Conservation (phyloP, 1,140 invertebrate genomes). For the Dolichoris vasculosae region DNA sequence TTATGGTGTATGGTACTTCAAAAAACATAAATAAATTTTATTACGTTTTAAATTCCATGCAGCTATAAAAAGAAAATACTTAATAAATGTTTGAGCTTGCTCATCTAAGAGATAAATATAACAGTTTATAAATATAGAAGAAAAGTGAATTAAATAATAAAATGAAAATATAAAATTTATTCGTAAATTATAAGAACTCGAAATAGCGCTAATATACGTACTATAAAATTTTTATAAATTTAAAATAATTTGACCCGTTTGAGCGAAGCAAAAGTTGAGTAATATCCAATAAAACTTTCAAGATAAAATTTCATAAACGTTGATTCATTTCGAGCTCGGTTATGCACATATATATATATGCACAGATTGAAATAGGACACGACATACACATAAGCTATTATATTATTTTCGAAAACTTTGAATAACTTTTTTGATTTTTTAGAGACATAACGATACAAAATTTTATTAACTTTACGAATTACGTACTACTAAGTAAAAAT, state of each 20-base stretch:
- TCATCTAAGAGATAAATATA: background rate
- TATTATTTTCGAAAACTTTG: background rate
- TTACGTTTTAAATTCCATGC: background rate
- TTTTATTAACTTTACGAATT: background rate
- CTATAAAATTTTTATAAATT: slow-evolving; percentile 18
- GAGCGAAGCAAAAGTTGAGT: background rate
- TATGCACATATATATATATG: background rate
- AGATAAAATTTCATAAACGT: background rate
- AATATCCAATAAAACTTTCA: background rate
- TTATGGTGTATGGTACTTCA: background rate
- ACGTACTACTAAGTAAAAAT: background rate
- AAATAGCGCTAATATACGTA: too few species aligned
- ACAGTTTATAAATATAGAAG: background rate
- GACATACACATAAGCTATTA: background rate
- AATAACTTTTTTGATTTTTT: background rate
- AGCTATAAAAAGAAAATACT: background rate
- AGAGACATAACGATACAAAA: background rate
- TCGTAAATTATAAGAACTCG: background rate
- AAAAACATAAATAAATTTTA: background rate
- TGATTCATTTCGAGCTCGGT: background rate
- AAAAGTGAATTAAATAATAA: background rate
- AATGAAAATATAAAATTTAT: background rate
- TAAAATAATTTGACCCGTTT: background rate
- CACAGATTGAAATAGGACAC: background rate
- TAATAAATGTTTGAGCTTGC: background rate